Base-by-base conservation (phyloP, 2,797 vertebrate genomes). In the Helarctos malayanus region DNA sequence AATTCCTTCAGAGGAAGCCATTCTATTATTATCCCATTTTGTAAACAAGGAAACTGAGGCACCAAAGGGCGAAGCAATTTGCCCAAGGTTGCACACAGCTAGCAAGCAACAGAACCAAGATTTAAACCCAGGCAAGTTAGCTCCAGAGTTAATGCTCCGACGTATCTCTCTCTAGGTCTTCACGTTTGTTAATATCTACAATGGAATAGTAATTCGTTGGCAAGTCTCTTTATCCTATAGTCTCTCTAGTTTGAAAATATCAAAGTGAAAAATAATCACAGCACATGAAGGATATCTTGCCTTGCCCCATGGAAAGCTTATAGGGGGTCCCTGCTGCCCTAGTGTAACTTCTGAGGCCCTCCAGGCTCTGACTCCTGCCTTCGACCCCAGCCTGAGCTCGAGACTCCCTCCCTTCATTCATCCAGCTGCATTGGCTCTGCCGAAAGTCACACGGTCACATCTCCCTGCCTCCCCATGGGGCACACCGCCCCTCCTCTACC, bases 211-310 rank as follows among this genome's bases (percentile, higher is more conserved):
- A 35, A 86, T 65, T 73, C 29, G 14, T 18, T 73, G 54, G 21
- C 61, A 91, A 81, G 52, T 49, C 54, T 84, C 86, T 89, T 65
- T 78, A 89, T n/a, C 38, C 57, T 45, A 59, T 27, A 79, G 23
- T 19, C 75, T 86, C 52, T 79, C 56, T 90, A 79, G 61, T 71
- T 89, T 93, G 57, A 63, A 95, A 94, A 89, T 52, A 90, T 7
- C 38, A 38, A 78, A 85, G 71, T 65, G 52, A 52, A 75, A 92
- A 94, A 90, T 18, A 71, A 91, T 81, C 65, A 69, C 3, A 81
- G 54, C 21, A 15, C n/a, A 7, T n/a, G 47, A 83, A 93, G n/a
- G 47, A 23, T 41, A 89, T 45, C 76, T n/a, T 80, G 27, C n/a
- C 1, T 7, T 25, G 49, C 12, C 35, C 76, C 35, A 29, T 5